Conservation (phyloP, 2,113 vertebrate species). For the Hucho hucho region DNA sequence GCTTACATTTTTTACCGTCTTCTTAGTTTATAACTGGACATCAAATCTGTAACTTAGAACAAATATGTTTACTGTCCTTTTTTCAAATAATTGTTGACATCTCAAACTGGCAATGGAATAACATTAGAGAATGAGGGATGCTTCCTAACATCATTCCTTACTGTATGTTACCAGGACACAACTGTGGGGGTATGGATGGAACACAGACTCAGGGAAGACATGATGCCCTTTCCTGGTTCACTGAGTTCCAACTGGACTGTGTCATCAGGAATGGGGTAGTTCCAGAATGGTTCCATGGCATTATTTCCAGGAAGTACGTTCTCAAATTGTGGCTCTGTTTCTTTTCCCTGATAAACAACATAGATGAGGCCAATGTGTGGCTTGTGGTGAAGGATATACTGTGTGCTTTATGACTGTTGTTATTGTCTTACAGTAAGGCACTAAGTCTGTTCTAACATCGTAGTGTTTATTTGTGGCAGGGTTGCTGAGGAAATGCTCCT, state of each 20-base stretch:
- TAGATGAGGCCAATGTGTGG: not conserved
- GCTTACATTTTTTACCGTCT: too few relatives aligned
- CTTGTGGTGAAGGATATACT: too few relatives aligned
- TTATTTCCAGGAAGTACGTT: slow-evolving; percentile 79
- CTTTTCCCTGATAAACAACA: not conserved
- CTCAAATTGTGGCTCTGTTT: not conserved
- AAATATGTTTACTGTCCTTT: too few relatives aligned
- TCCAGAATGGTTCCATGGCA: slow-evolving; percentile 83
- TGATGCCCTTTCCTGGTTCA: slow-evolving; percentile 70
- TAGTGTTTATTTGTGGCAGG: slow-evolving; percentile 54
- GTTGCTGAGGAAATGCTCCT: slow-evolving; percentile 74
- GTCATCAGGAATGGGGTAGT: slow-evolving; percentile 63
- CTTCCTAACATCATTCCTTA: not conserved
- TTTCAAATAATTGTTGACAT: not conserved
- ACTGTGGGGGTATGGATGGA: slow-evolving; percentile 51
- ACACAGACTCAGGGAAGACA: slow-evolving; percentile 20
- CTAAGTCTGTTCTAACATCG: not conserved
- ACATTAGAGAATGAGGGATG: not conserved
- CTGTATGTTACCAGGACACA: not conserved
- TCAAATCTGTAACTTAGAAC: too few relatives aligned
- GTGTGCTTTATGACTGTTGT: too few relatives aligned
- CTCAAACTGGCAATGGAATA: not conserved
- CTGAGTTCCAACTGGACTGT: slow-evolving; percentile 61
- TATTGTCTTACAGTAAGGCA: too few relatives aligned
- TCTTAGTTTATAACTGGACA: too few relatives aligned